Percentiles rank a stretch among this genome's conserved stretches.
Conservation (phyloP, 2,797 vertebrate species). For the Gymnodraco acuticeps region DNA sequence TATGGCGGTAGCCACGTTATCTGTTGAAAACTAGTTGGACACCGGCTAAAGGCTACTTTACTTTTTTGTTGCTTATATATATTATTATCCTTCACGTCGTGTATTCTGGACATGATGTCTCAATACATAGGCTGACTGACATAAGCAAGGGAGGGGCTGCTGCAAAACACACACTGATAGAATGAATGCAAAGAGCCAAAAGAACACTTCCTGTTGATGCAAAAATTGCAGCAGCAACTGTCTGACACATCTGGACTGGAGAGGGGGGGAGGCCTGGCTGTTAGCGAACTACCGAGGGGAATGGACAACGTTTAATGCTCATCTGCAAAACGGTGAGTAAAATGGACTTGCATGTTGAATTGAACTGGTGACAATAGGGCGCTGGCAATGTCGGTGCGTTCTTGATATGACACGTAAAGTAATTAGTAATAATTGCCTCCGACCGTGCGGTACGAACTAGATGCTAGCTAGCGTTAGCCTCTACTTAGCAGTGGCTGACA, state of each 20-base stretch:
- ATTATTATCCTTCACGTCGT: constrained; percentile 27
- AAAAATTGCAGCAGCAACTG: constrained; percentile 85
- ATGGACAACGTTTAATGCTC: constrained; percentile 83
- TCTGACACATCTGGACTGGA: constrained; percentile 85
- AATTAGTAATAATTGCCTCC: constrained; percentile 28
- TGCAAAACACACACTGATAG: constrained; percentile 74
- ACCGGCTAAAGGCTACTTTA: constrained; percentile 3
- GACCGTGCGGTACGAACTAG: constrained; percentile 48
- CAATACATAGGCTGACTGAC: constrained; percentile 48
- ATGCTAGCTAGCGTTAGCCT: constrained; percentile 60
- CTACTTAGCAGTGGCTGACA: constrained; percentile 39
- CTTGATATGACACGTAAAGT: constrained; percentile 19
- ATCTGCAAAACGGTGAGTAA: constrained; percentile 81
- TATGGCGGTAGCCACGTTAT: constrained; percentile 13
- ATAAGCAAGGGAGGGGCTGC: constrained; percentile 79
- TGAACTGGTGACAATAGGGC: background rate
- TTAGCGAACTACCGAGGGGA: constrained; percentile 81
- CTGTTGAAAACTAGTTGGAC: constrained; percentile 12
- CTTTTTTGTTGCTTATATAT: constrained; percentile 10
- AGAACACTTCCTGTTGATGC: constrained; percentile 88
- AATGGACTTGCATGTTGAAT: constrained; percentile 5
- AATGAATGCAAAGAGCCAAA: constrained; percentile 82
- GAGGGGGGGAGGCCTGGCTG: constrained; percentile 86
- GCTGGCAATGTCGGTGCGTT: constrained; percentile 10
- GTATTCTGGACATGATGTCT: constrained; percentile 68